Conservation (phyloP, 1,140 invertebrate genomes). For the Octopus sinensis region DNA sequence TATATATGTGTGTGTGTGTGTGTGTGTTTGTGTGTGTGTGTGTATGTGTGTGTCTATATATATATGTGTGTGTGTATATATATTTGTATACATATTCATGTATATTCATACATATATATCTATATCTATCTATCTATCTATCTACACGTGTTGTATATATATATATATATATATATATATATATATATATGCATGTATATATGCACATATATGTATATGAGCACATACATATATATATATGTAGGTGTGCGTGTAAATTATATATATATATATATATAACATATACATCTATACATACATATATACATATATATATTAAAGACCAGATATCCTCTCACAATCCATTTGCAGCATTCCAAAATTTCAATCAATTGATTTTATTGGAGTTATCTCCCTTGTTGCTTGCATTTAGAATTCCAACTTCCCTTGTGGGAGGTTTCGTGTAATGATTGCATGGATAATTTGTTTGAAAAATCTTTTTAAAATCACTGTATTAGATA, state of each 20-base stretch:
- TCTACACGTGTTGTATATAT: neutral
- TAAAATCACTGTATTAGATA: no score
- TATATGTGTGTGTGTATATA: neutral
- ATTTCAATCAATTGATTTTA: no score
- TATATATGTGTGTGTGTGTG: neutral
- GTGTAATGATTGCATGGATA: no score
- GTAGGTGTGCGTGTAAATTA: neutral
- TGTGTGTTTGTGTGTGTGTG: neutral
- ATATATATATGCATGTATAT: neutral
- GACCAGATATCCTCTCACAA: no score
- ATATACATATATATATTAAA: no score
- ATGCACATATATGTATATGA: neutral
- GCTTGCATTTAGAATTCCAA: no score
- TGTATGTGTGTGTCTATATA: neutral
- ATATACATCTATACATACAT: no score
- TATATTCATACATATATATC: neutral
- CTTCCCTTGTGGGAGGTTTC: no score
- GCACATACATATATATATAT: neutral
- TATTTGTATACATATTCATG: neutral
- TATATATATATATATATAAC: no score
- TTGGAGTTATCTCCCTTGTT: no score
- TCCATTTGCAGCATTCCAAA: no score
- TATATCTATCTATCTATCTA: neutral
- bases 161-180: slow-evolving; percentile 5
- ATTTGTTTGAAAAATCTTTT: no score